phyloP scores from a whole-genome alignment of 2,113 vertebrate species.

The Eira barbara region DNA sequence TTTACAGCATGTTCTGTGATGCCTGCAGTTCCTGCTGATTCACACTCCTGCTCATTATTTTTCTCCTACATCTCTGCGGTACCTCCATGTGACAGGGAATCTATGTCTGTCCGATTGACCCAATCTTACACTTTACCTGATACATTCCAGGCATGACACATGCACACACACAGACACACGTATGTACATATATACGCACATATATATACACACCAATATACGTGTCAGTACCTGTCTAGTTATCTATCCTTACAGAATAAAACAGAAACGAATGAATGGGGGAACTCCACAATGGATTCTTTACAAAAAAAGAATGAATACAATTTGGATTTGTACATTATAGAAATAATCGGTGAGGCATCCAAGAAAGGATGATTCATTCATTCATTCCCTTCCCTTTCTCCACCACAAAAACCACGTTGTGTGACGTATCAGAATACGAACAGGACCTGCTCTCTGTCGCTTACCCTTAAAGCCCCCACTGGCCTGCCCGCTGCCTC shows the following conservation, averaged over 20 bases:
- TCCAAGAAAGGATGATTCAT: background rate
- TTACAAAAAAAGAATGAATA: background rate
- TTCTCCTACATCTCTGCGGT: background rate
- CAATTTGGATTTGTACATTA: background rate
- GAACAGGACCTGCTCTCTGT: background rate
- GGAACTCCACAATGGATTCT: background rate
- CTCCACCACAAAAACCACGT: background rate
- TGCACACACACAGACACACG: too few relatives aligned
- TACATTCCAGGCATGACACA: background rate
- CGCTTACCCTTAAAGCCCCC: background rate
- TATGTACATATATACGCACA: background rate
- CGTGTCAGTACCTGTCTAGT: background rate
- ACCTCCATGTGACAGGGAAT: accelerated
- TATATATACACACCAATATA: too few relatives aligned
- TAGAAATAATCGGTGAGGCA: background rate
- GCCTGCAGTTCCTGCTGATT: too few relatives aligned
- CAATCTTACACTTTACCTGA: background rate
- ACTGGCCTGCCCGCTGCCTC: background rate
- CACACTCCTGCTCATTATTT: background rate
- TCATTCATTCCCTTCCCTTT: background rate
- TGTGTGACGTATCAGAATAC: background rate
- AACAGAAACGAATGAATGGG: background rate
- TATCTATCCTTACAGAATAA: background rate
- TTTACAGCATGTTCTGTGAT: background rate
- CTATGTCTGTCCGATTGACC: background rate